Base-by-base conservation (phyloP, 37 sponge, comb jelly and placozoan species). In the Mnemiopsis leidyi region DNA sequence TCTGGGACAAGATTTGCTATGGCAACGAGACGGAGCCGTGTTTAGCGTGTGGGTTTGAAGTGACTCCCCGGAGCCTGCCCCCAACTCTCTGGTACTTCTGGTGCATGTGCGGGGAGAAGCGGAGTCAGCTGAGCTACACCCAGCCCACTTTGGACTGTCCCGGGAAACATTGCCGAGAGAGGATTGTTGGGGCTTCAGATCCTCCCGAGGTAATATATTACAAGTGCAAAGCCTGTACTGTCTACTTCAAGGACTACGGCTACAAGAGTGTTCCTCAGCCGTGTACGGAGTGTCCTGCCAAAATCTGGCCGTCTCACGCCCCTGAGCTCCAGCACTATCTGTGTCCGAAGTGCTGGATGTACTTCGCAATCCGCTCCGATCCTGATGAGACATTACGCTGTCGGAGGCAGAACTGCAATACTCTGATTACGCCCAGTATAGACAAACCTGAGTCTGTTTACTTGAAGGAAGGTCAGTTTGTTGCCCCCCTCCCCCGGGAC, bases 191-290 rank as follows among this genome's bases (percentile, higher is more conserved):
- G 75, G 20, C 3, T 23, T 29, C 75, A 28, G 75, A 71, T 18
- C 30, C 30, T 28, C 75, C 75, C 20, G 21, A 71, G 30, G 3
- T 28, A 28, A 5, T 71, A 28, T 71, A 71, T 71, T 71, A 71
- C 75, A 71, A 71, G 75, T 71, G 75, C 20, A 71, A 71, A 71
- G 75, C 75, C n/a, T 71, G 75, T 28, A n/a, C 75, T 71, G 75
- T 71, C 3, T 71, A 71, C 30, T 29, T 28, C n/a, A 71, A 71
- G 30, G 75, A 28, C 25, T 5, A n/a, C 25, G 75, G 75, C 3
- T 71, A 23, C 30, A n/a, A 3, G 3, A 28, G 30, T 71, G 30
- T 71, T 25, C 75, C 75, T 71, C 75, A 71, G 75, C 75, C 75
- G 3, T 71, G 75, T 71, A 71, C 75, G 3, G 21, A 5, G n/a